Base-by-base conservation (phyloP, 2,113 vertebrate species). In the Euleptes europaea region DNA sequence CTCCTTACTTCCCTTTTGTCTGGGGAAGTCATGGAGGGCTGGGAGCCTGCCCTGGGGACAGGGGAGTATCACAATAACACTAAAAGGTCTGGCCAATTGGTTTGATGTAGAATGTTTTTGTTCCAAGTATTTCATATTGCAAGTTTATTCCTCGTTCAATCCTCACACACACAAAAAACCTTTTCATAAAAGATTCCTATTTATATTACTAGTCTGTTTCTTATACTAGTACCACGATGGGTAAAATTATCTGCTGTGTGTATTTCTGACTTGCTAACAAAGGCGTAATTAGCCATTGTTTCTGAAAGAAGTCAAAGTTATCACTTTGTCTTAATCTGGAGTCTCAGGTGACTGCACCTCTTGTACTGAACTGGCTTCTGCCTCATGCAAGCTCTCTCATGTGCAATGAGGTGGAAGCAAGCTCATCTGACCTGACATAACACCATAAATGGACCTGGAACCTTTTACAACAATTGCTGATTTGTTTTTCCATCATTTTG, bases 361-460 rank as follows among this genome's bases (percentile, higher is more conserved):
- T 79, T 93, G 84, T 91, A 76, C 88, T 88, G 87, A 88, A 81
- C 33, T 76, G 86, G 77, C 33, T 86, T 51, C 82, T 90, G 74
- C 84, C 86, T 89, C 85, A 65, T 83, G 70, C 86, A 89, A 90
- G 35, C 6, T 92, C 88, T 86, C 73, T 92, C 90, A 90, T 87
- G 83, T 26, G 54, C 70, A 93, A 94, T 92, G 79, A 94, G 84
- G 60, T 66, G 80, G 91, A 93, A 94, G 66, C 71, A 92, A 87
- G 65, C 66, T 87, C 84, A 79, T 26, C 78, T 93, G 92, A 94
- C 87, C 82, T 60, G 23, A 82, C 81, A 79, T 90, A 93, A 88
- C 70, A 88, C 84, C 23, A 80, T 86, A 84, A 86, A 89, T 82
- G 71, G 84, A 85, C 86, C 80, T 91, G 72, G 85, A 94, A 88